Conservation (phyloP, 2,888 invertebrate genomes). For the Sycophila texana region DNA sequence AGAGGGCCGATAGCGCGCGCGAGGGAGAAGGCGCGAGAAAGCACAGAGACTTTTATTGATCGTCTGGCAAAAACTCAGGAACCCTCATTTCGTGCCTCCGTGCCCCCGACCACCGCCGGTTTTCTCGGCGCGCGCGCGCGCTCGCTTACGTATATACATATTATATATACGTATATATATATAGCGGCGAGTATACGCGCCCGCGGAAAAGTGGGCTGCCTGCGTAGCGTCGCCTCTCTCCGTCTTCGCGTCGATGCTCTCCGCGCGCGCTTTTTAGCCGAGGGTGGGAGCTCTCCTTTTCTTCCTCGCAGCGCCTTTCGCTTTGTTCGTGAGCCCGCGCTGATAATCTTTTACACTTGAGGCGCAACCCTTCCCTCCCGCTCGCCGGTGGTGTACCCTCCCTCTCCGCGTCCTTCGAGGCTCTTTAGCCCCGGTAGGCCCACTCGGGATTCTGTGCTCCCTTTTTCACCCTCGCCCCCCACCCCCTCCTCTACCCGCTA, state of each 20-base stretch:
- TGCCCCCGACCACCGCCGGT: slow-evolving; percentile 69
- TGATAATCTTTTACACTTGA: slow-evolving; percentile 74
- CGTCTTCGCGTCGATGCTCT: slow-evolving; percentile 57
- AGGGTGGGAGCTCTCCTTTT: slow-evolving; percentile 47
- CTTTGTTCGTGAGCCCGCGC: slow-evolving; percentile 55
- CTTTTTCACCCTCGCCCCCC: slow-evolving; percentile 41
- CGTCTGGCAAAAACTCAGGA: slow-evolving; percentile 76
- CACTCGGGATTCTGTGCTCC: neutral
- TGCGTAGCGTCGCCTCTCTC: slow-evolving; percentile 58
- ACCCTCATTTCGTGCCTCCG: slow-evolving; percentile 76
- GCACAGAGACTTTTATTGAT: slow-evolving; percentile 75
- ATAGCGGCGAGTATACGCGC: slow-evolving; percentile 33
- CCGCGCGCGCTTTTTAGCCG: slow-evolving; percentile 60
- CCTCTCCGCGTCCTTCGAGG: too few species aligned
- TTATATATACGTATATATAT: slow-evolving; percentile 22
- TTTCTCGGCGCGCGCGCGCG: neutral
- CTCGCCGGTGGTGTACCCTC: slow-evolving; percentile 19
- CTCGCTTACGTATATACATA: slow-evolving; percentile 28
- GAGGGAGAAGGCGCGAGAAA: slow-evolving; percentile 17
- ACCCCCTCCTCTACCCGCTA: slow-evolving; percentile 49
- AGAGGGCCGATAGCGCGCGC: slow-evolving; percentile 35
- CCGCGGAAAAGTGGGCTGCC: slow-evolving; percentile 70
- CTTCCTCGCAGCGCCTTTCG: slow-evolving; percentile 18
- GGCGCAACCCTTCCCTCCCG: slow-evolving; percentile 61
- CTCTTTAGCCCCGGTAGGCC: neutral